Percentiles rank a stretch among this genome's conserved stretches.
phyloP scores from a whole-genome alignment of 2,113 vertebrate genomes.

The Syngnathoides biaculeatus region DNA sequence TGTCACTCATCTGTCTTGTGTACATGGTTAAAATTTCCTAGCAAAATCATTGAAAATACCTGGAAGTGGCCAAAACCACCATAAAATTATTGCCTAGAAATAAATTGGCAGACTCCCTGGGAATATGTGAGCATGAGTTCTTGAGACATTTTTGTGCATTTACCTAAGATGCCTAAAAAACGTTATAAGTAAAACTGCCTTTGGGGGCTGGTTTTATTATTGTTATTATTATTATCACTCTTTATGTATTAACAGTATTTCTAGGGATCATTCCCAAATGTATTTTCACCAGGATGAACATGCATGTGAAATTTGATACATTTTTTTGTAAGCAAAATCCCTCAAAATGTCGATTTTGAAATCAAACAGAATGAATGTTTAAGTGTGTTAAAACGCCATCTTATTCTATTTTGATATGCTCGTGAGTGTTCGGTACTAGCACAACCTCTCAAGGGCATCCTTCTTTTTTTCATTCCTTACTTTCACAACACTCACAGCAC shows the following conservation, averaged over 20 bases:
- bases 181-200: no score
- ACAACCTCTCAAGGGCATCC: neutral
- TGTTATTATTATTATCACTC: neutral
- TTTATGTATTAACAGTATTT: neutral
- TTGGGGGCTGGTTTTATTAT: no score
- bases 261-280: neutral
- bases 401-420: neutral
- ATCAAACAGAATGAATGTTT: neutral
- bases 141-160: neutral
- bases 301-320: neutral
- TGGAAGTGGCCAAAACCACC: no score
- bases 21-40: neutral
- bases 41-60: neutral
- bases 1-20: neutral
- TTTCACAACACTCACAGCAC: neutral
- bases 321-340: no score
- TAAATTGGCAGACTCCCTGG: neutral
- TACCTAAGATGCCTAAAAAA: neutral
- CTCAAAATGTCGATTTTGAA: neutral
- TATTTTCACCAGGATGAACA: neutral
- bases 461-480: constrained; percentile 1
- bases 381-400: neutral
- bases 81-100: neutral
- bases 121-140: neutral
- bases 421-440: neutral